Base-by-base conservation (phyloP, 2,113 vertebrate species). In the Mystacornis crossleyi region DNA sequence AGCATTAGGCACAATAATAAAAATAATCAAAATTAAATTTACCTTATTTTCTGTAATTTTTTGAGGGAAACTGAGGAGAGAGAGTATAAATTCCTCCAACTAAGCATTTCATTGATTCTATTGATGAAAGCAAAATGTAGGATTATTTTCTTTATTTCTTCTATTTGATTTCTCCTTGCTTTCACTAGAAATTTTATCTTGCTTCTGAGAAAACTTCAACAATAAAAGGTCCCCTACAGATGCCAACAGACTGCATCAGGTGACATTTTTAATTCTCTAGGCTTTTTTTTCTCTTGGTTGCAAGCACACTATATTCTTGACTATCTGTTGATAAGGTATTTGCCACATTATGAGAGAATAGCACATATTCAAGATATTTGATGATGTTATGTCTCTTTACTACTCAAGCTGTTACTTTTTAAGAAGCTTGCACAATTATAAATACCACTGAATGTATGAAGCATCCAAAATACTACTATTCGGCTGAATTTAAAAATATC, bases 41-140 rank as follows among this genome's bases (percentile, higher is more conserved):
- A 33, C 33, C 58, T 91, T 72, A 69, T 91, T 85, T 93, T 94
- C 69, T 91, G 53, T 67, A 81, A 69, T 81, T 64, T 90, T 83
- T 80, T 58, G 38, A 78, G 28, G 28, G 33, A 51, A 64, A 81
- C 23, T 40, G 28, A 90, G 33, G 14, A 66, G 9, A 42, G 29
- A 57, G 17, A 38, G 12, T 29, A 48, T 20, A 65, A 67, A 89
- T 84, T 74, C 43, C 53, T 53, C 51, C 43, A 89, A 21, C 14
- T 26, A 72, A 67, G 19, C 3, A 54, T 65, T 71, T 75, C 77
- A 75, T 69, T 87, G 70, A 84, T 93, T 83, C 17, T 14, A 47
- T 4, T 38, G 61, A 89, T 70, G 47, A 91, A 91, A 89, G 53
- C 4, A 87, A 95, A 91, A 87, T 34, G 13, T 19, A 69, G 12